Conservation (phyloP, 2,888 invertebrate genomes). For the Aplocera efformata region DNA sequence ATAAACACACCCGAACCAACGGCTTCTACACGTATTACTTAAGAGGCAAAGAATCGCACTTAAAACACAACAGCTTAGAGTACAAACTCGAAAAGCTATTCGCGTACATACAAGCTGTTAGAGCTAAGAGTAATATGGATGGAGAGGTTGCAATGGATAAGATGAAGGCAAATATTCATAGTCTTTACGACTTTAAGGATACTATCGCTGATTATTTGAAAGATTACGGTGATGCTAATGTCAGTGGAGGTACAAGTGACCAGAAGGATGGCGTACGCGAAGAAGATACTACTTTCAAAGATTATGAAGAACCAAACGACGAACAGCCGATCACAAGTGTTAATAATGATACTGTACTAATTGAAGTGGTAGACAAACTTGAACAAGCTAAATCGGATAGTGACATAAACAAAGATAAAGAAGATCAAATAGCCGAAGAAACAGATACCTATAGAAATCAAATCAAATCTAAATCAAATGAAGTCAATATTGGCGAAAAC, state of each 20-base stretch:
- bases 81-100: slow-evolving; percentile 21
- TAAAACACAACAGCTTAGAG: slow-evolving; percentile 14
- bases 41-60: slow-evolving; percentile 20
- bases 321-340: background rate
- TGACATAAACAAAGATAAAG: slow-evolving; percentile 2
- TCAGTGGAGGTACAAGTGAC: background rate
- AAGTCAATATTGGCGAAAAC: background rate
- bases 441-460: slow-evolving; percentile 7
- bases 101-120: slow-evolving; percentile 20
- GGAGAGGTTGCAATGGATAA: slow-evolving; percentile 13
- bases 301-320: background rate
- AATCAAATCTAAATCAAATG: background rate
- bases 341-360: background rate
- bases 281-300: background rate
- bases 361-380: background rate
- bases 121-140: slow-evolving; percentile 8
- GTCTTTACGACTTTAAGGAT: slow-evolving; percentile 14
- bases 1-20: slow-evolving; percentile 30
- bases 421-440: slow-evolving; percentile 25
- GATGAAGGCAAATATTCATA: slow-evolving; percentile 11
- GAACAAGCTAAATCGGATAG: background rate
- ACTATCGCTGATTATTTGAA: slow-evolving; percentile 8
- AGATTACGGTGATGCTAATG: background rate
- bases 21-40: slow-evolving; percentile 45
- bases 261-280: background rate